phyloP scores from a whole-genome alignment of 2,797 vertebrate genomes.

The Microcaecilia unicolor region DNA sequence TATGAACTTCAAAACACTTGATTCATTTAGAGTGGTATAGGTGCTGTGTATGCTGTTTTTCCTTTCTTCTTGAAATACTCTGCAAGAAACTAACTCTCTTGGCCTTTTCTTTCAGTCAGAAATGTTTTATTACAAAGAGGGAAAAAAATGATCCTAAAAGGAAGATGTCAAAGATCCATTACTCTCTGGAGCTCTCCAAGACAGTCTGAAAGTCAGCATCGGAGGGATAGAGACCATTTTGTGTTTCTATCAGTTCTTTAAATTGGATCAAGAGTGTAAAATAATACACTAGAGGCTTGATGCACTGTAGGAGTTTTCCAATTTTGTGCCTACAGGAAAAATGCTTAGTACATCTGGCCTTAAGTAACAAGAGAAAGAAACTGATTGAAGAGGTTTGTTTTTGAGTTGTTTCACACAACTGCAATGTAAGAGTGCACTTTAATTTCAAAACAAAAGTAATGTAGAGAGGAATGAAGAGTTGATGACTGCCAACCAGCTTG shows the following conservation, averaged over 20 bases:
- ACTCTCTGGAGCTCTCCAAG: slow-evolving; percentile 33
- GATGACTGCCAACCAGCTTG: too few species aligned
- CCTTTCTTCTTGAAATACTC: slow-evolving; percentile 29
- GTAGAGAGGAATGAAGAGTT: too few species aligned
- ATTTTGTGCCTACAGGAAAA: slow-evolving; percentile 1
- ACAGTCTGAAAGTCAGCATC: slow-evolving; percentile 48
- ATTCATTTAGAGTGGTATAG: too few species aligned
- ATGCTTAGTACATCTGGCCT: background rate
- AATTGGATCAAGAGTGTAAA: slow-evolving; percentile 30
- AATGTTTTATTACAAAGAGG: slow-evolving; percentile 49
- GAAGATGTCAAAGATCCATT: slow-evolving; percentile 32
- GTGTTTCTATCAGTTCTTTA: slow-evolving; percentile 33
- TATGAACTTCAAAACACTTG: too few species aligned
- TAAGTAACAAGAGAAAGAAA: background rate
- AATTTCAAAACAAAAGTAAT: too few species aligned
- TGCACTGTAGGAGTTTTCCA: background rate
- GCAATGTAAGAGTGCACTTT: too few species aligned
- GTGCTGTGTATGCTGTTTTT: slow-evolving; percentile 5
- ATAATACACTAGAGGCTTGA: slow-evolving; percentile 26
- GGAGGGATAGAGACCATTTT: slow-evolving; percentile 31
- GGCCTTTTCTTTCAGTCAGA: slow-evolving; percentile 40
- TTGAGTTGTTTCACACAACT: too few species aligned
- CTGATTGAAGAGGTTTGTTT: background rate
- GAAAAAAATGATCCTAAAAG: slow-evolving; percentile 34
- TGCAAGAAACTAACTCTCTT: slow-evolving; percentile 18